Percentiles rank a stretch among this genome's conserved stretches.
phyloP scores from a whole-genome alignment of 2,888 invertebrate genomes.

The Ormyrus thymus region DNA sequence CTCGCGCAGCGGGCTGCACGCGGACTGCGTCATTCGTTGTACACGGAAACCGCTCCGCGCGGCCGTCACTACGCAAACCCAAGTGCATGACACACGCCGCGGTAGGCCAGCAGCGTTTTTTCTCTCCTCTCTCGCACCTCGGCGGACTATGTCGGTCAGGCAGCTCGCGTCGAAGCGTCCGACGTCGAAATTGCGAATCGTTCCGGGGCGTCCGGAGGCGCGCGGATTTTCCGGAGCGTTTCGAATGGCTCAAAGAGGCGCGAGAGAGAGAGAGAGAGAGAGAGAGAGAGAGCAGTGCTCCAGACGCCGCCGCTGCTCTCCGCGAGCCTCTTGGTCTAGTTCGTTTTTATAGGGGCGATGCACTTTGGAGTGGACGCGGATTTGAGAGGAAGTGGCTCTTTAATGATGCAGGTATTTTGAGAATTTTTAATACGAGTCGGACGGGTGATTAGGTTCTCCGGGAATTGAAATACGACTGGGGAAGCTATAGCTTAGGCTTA shows the following conservation, averaged over 20 bases:
- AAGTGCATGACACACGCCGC: neutral
- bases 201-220: neutral
- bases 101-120: neutral
- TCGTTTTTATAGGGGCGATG: too few relatives aligned
- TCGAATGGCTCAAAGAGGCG: conserved; percentile 32
- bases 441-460: too few relatives aligned
- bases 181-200: neutral
- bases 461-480: too few relatives aligned
- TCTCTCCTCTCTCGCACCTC: neutral
- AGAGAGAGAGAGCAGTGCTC: too few relatives aligned
- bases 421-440: too few relatives aligned
- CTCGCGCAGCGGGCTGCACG: neutral
- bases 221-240: conserved; percentile 39
- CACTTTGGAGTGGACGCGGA: too few relatives aligned
- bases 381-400: too few relatives aligned
- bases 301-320: too few relatives aligned
- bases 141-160: neutral
- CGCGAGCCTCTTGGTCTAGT: too few relatives aligned
- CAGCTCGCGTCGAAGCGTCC: neutral
- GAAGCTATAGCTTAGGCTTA: too few relatives aligned
- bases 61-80: neutral
- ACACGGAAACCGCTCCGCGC: neutral
- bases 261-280: neutral
- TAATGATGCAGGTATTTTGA: too few relatives aligned
- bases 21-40: conserved; percentile 10